phyloP scores from a whole-genome alignment of 2,113 vertebrate species.

The Prunella himalayana region DNA sequence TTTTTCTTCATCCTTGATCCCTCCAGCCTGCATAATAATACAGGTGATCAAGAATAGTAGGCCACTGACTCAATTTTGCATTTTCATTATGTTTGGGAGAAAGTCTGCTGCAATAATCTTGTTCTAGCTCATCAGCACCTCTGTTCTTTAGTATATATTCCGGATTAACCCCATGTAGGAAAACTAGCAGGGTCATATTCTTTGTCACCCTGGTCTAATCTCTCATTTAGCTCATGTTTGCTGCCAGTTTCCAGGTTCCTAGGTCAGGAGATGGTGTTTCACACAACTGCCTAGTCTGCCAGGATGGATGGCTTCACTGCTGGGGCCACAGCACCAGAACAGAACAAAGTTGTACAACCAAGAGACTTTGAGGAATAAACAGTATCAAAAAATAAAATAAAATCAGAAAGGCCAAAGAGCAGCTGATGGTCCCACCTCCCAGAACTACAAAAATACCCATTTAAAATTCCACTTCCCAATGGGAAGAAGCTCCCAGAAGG shows the following conservation, averaged over 20 bases:
- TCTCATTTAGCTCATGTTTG: background rate
- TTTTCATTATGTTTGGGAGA: background rate
- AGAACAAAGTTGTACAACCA: background rate
- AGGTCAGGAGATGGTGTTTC: background rate
- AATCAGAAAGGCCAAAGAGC: background rate
- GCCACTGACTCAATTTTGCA: background rate
- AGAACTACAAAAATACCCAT: background rate
- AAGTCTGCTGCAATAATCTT: background rate
- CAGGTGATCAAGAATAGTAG: background rate
- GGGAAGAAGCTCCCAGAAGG: background rate
- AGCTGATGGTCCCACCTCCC: background rate
- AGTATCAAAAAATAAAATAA: background rate
- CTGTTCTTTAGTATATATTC: background rate
- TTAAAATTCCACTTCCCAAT: background rate
- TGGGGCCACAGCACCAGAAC: background rate
- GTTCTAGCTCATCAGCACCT: background rate
- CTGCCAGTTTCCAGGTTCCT: background rate
- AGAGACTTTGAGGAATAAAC: background rate
- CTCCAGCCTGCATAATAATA: background rate
- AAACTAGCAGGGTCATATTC: background rate
- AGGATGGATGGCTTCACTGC: background rate
- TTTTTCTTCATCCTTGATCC: background rate
- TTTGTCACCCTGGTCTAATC: background rate
- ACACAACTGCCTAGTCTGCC: background rate
- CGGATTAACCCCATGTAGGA: background rate